Percentiles rank a stretch among this genome's conserved stretches.
These are phyloP conservation scores for Sebastes vulpes DNA, from an alignment of 2,797 vertebrate genomes.

Conservation along the genomic window DNA sequence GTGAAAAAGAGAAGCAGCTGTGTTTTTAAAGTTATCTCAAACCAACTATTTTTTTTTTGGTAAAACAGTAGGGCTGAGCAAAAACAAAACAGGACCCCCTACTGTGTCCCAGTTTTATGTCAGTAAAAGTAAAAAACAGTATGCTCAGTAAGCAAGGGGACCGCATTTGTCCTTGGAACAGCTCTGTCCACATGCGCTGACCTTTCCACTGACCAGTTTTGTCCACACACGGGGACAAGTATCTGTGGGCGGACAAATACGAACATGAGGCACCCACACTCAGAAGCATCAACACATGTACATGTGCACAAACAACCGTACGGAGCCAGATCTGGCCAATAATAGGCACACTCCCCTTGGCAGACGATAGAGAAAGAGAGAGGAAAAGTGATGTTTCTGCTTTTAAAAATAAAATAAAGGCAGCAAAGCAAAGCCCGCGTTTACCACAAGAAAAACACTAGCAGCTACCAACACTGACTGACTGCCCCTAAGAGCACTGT, in stretches of 20 bases:
- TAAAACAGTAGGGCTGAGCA: neutral
- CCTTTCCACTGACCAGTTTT: constrained; percentile 50
- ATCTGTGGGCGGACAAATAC: constrained; percentile 49
- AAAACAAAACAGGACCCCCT: constrained; percentile 19
- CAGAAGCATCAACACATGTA: neutral
- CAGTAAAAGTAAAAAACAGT: neutral
- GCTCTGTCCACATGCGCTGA: constrained; percentile 49
- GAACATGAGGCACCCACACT: neutral
- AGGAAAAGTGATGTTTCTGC: neutral
- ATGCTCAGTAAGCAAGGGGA: neutral
- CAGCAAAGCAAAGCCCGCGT: neutral
- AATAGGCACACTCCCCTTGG: neutral
- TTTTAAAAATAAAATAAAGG: constrained; percentile 19
- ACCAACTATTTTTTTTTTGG: neutral
- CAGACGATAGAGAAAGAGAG: neutral
- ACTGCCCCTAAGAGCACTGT: neutral
- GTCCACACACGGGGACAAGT: constrained; percentile 25
- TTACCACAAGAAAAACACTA: neutral
- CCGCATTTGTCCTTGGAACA: constrained; percentile 53
- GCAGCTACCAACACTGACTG: constrained; percentile 3
- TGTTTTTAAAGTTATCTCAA: neutral
- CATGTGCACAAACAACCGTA: neutral
- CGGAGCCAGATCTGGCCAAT: constrained; percentile 8
- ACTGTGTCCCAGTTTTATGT: neutral
- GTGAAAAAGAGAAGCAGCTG: neutral